phyloP scores from a whole-genome alignment of 2,797 vertebrate species.

The Odontamblyopus rebecca region DNA sequence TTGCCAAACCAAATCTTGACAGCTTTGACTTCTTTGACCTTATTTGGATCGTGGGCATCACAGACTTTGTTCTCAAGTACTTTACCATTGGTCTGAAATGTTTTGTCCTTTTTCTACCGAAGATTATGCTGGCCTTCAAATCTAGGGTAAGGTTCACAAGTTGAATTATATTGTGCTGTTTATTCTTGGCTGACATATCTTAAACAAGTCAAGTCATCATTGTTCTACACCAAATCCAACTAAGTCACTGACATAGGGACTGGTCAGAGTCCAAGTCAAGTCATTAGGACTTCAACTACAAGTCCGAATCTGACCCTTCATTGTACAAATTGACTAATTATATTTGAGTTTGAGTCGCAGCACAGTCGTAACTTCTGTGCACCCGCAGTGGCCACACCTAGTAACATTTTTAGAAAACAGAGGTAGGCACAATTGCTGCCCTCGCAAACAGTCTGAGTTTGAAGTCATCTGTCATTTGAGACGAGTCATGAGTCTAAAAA shows the following conservation, averaged over 20 bases:
- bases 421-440: too few relatives aligned
- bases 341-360: background rate
- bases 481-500: background rate
- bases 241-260: too few relatives aligned
- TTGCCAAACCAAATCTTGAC: slow-evolving; percentile 90
- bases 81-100: slow-evolving; percentile 93
- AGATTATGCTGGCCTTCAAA: slow-evolving; percentile 92
- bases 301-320: background rate
- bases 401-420: too few relatives aligned
- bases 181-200: background rate
- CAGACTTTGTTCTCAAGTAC: slow-evolving; percentile 95
- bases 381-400: too few relatives aligned
- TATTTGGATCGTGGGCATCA: slow-evolving; percentile 95
- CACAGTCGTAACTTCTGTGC: background rate
- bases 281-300: background rate
- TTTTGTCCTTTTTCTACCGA: slow-evolving; percentile 89
- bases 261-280: background rate
- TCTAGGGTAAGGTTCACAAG: slow-evolving; percentile 80
- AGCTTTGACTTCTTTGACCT: slow-evolving; percentile 94
- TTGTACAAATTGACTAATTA: background rate
- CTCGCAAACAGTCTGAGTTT: background rate
- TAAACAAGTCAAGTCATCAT: background rate
- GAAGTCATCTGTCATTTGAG: background rate
- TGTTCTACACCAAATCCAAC: background rate
- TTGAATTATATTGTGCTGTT: background rate